These are phyloP conservation scores for Channa maculata DNA, from an alignment of 2,113 vertebrate species.

Conservation along the genomic window DNA sequence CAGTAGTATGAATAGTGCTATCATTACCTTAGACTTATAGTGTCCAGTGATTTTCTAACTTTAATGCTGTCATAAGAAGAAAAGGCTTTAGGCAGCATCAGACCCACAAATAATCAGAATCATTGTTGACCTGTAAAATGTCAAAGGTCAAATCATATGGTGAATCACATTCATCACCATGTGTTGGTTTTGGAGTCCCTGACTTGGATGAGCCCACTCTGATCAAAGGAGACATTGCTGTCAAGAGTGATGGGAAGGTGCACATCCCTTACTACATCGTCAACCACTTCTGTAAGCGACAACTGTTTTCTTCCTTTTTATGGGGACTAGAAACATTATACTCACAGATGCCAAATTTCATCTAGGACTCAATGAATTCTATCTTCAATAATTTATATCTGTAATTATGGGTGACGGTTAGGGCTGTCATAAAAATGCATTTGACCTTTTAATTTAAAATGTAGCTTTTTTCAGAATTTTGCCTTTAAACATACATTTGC, in stretches of 20 bases:
- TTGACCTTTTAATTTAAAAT: too few relatives aligned
- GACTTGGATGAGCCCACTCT: constrained; percentile 53
- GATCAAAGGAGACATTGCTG: constrained; percentile 71
- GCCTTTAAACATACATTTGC: too few relatives aligned
- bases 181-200: constrained; percentile 35
- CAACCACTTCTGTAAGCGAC: constrained; percentile 67
- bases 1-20: background rate
- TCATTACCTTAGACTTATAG: background rate
- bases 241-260: constrained; percentile 66
- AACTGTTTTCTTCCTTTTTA: too few relatives aligned
- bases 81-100: background rate
- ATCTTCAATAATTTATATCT: too few relatives aligned
- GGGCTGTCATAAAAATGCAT: too few relatives aligned
- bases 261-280: constrained; percentile 75
- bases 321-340: too few relatives aligned
- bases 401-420: too few relatives aligned
- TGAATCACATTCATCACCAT: background rate
- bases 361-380: too few relatives aligned
- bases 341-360: too few relatives aligned
- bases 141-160: too few relatives aligned
- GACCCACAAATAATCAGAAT: background rate
- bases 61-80: background rate
- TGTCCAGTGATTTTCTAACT: background rate
- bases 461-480: too few relatives aligned
- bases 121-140: background rate